Percentiles rank a stretch among this genome's conserved stretches.
These are phyloP conservation scores for Caradrina clavipalpis DNA, from an alignment of 2,888 invertebrate genomes.

Conservation along the genomic window DNA sequence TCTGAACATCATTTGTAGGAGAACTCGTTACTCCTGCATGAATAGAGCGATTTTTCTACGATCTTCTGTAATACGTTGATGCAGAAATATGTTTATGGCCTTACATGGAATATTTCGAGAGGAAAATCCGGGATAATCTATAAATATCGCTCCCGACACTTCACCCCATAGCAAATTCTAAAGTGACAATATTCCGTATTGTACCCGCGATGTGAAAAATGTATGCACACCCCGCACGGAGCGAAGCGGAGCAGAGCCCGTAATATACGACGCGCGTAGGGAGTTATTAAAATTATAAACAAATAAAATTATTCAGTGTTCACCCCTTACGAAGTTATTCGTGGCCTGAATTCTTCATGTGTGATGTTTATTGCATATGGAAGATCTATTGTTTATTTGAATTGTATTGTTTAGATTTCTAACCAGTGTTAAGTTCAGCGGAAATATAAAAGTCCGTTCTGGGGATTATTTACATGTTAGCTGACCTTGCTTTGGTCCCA, in stretches of 20 bases:
- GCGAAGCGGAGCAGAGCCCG: constrained; percentile 30
- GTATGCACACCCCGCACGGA: constrained; percentile 81
- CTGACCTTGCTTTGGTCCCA: too few relatives aligned
- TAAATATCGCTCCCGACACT: constrained; percentile 85
- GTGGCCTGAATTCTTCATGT: constrained; percentile 80
- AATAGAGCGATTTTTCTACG: constrained; percentile 50
- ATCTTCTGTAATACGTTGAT: constrained; percentile 58
- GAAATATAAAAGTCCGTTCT: too few relatives aligned
- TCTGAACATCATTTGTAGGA: not conserved
- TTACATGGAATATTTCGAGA: constrained; percentile 81
- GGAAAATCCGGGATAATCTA: constrained; percentile 88
- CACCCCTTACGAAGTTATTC: constrained; percentile 76
- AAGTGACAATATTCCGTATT: constrained; percentile 89
- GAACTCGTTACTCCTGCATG: constrained; percentile 17
- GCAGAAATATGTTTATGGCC: constrained; percentile 78
- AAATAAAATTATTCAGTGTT: constrained; percentile 88
- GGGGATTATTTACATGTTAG: too few relatives aligned
- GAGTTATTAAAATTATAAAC: constrained; percentile 91
- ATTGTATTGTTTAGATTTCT: constrained; percentile 10
- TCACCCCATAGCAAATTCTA: constrained; percentile 81
- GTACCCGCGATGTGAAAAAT: constrained; percentile 84
- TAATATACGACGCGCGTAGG: constrained; percentile 78
- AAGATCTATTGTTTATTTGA: constrained; percentile 36
- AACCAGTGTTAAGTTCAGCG: too few relatives aligned
- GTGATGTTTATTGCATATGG: constrained; percentile 64